Percentiles rank a stretch among this genome's conserved stretches.
These are phyloP conservation scores for Helogale parvula DNA, from an alignment of 2,113 vertebrate species.

Conservation along the genomic window DNA sequence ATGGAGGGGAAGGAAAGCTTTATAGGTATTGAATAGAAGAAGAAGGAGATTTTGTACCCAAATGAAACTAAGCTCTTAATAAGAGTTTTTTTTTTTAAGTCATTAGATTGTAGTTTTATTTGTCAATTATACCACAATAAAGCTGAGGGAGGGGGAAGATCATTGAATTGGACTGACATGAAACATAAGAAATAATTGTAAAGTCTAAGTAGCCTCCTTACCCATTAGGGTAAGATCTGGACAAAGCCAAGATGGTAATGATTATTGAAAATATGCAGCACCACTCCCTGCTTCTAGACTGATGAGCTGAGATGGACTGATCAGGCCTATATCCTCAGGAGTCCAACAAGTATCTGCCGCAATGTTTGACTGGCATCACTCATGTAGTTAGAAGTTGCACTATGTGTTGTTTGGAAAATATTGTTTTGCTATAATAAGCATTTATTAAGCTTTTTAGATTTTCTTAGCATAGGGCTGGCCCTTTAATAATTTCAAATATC, in stretches of 20 bases:
- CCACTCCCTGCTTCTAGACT: background rate
- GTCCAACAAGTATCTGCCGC: background rate
- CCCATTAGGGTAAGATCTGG: background rate
- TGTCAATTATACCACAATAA: background rate
- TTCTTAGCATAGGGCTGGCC: background rate
- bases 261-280: background rate
- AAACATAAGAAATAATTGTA: background rate
- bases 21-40: background rate
- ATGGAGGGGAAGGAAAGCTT: accelerated
- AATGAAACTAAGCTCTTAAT: background rate
- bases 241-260: background rate
- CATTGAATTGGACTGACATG: background rate
- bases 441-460: background rate
- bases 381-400: background rate
- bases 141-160: accelerated
- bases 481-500: background rate
- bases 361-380: background rate
- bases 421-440: background rate
- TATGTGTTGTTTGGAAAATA: background rate
- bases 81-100: background rate
- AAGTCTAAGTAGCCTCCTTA: background rate
- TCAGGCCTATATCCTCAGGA: background rate
- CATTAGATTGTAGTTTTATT: background rate
- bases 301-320: background rate
- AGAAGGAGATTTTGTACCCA: background rate